Evolutionary conservation across 2,797 vertebrate genomes (phyloP).

Genomic region (Tachyglossus aculeatus): DNA sequence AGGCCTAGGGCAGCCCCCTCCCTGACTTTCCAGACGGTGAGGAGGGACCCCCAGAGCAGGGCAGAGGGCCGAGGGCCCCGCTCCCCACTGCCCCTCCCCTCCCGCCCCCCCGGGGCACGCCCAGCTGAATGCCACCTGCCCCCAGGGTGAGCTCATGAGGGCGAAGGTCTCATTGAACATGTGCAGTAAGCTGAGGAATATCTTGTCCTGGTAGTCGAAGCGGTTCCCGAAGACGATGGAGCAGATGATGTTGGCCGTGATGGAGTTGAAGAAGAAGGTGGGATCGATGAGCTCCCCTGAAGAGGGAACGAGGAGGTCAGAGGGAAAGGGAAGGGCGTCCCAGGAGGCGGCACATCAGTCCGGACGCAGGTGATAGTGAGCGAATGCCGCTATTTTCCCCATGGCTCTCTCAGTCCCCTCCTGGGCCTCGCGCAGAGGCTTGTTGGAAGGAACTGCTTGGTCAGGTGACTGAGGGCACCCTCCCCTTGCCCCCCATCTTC

Average conservation of each 20-base stretch:
- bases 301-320: too few species aligned
- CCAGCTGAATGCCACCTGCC: not conserved
- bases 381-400: too few species aligned
- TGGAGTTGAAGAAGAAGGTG: not conserved
- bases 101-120: not conserved
- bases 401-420: too few species aligned
- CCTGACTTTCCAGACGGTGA: not conserved
- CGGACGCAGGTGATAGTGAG: too few species aligned
- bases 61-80: too few species aligned
- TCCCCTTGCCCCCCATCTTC: too few species aligned
- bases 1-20: too few species aligned
- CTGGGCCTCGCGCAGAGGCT: too few species aligned
- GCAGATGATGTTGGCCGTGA: conserved; percentile 21
- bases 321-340: not conserved
- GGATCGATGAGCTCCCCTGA: conserved; percentile 23
- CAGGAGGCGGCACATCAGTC: too few species aligned
- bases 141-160: conserved; percentile 23
- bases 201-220: conserved; percentile 25
- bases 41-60: not conserved
- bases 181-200: conserved; percentile 19
- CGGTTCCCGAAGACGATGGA: conserved; percentile 3
- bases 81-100: not conserved
- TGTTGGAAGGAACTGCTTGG: too few species aligned
- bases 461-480: too few species aligned
- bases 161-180: conserved; percentile 5